These are phyloP conservation scores for Drosophila micromelanica DNA, from an alignment of 1,140 invertebrate genomes.

Conservation along the genomic window DNA sequence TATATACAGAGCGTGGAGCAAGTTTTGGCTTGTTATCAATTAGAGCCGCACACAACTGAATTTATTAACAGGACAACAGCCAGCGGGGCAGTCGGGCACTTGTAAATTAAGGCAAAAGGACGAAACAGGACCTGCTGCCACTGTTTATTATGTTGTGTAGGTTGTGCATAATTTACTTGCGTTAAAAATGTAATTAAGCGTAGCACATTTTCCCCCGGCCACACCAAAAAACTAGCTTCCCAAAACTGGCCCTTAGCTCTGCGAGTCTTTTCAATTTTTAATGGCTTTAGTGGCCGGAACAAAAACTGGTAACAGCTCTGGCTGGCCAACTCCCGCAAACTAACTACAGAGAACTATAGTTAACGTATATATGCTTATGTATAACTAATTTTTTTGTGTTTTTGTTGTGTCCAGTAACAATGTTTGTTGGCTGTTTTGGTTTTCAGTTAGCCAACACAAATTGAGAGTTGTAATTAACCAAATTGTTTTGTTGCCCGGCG, in stretches of 20 bases:
- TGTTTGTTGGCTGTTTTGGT: conserved; percentile 9
- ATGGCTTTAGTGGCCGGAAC: conserved; percentile 40
- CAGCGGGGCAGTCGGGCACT: conserved; percentile 36
- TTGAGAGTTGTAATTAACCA: conserved; percentile 66
- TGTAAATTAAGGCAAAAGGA: conserved; percentile 47
- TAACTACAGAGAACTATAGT: no score
- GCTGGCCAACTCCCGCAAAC: neutral
- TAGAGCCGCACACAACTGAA: conserved; percentile 67
- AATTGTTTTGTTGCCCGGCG: conserved; percentile 61
- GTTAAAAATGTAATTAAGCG: conserved; percentile 79
- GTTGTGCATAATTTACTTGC: conserved; percentile 77
- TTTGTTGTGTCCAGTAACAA: conserved; percentile 16
- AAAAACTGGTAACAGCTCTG: conserved; percentile 35
- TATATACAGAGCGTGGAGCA: conserved; percentile 24
- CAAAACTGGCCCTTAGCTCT: conserved; percentile 29
- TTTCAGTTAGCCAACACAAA: conserved; percentile 51
- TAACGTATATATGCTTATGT: neutral
- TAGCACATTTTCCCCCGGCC: conserved; percentile 36
- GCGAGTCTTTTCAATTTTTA: conserved; percentile 66
- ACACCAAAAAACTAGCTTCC: conserved; percentile 1
- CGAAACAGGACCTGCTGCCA: conserved; percentile 30
- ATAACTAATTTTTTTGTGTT: neutral
- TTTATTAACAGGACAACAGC: conserved; percentile 67
- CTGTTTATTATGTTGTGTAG: conserved; percentile 71
- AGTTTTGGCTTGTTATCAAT: conserved; percentile 77